Evolutionary conservation across 2,888 invertebrate genomes (phyloP).

Genomic region (Isoperla grammatica): DNA sequence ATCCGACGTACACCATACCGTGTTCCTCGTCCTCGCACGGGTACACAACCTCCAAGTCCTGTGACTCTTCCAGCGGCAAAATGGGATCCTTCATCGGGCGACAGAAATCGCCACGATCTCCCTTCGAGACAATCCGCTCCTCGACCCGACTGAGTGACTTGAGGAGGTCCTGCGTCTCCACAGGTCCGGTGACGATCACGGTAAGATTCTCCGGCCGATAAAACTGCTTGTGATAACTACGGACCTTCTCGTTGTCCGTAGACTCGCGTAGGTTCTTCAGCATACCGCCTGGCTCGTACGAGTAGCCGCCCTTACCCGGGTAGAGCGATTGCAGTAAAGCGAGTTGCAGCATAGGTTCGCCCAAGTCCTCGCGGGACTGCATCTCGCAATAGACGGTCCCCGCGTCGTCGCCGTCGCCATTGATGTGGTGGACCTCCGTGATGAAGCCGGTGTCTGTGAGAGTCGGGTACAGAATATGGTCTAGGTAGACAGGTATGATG

Average conservation of each 20-base stretch:
- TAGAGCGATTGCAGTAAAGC: constrained; percentile 65
- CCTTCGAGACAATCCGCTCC: constrained; percentile 65
- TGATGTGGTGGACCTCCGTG: constrained; percentile 89
- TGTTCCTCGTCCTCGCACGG: constrained; percentile 77
- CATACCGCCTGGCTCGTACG: constrained; percentile 77
- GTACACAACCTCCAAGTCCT: constrained; percentile 56
- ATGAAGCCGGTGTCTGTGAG: constrained; percentile 63
- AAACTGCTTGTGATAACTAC: constrained; percentile 73
- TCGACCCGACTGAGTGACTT: constrained; percentile 64
- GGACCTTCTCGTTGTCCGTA: constrained; percentile 74
- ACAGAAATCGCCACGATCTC: constrained; percentile 51
- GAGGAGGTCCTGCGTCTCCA: constrained; percentile 69
- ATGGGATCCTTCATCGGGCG: constrained; percentile 72
- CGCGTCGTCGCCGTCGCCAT: constrained; percentile 79
- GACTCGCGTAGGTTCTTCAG: constrained; percentile 76
- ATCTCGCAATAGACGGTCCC: constrained; percentile 96
- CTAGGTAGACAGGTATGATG: constrained; percentile 51
- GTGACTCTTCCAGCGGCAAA: constrained; percentile 55
- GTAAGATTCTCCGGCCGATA: constrained; percentile 84
- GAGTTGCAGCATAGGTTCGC: constrained; percentile 61
- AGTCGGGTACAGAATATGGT: constrained; percentile 51
- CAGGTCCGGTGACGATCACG: constrained; percentile 77
- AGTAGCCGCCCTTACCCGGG: constrained; percentile 76
- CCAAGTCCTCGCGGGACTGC: constrained; percentile 76
- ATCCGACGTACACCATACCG: constrained; percentile 69